Evolutionary conservation across 2,888 invertebrate genomes (phyloP), one percentile per base, ranked within the genome.

Genomic region (Mayetiola destructor): DNA sequence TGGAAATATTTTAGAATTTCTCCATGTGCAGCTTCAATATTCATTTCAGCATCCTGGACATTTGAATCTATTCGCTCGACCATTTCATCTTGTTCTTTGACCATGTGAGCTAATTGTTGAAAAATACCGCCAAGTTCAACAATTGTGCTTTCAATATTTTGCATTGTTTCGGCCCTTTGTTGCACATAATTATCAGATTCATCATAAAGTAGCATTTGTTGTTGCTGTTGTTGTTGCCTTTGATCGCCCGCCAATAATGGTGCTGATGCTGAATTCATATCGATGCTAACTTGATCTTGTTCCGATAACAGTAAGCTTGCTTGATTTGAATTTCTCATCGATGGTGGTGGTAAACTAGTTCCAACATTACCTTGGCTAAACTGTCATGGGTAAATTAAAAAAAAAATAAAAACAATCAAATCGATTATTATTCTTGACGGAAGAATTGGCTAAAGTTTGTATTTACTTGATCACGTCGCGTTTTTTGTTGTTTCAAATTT

Each of bases 91-190:
- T 73, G 73, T 58, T 73, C 73, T 40, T 73, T 73, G 16, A 99
- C 96, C 93, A 99, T 95, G 67, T 88, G 87, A 4, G 92, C 92
- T 62, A 93, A 70, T 72, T 96, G 95, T 66, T 91, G 90, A 72
- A 97, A 99, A 68, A 99, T 97, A 12, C 92, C 91, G n/a, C 99
- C 99, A 53, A 99, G 75, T 72, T 99, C 99, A 14, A 97, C 94
- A 66, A 99, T 97, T 18, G 97, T 97, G 56, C 92, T 90, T 74
- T 99, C 99, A 67, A 99, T 99, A 69, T 90, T 95, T 72, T 97
- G 94, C 96, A 99, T 97, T 1, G 97, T 94, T 70, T 95, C 94
- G 37, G 94, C 94, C 65, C 99, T 80, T 66, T 86, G 87, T 66
- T 90, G 88, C 39, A 95, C 80, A 75, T 96, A 97, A 54, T 85